Percentiles rank a stretch among this genome's conserved stretches.
Conservation (phyloP, 2,113 vertebrate genomes). For the Istiophorus platypterus region DNA sequence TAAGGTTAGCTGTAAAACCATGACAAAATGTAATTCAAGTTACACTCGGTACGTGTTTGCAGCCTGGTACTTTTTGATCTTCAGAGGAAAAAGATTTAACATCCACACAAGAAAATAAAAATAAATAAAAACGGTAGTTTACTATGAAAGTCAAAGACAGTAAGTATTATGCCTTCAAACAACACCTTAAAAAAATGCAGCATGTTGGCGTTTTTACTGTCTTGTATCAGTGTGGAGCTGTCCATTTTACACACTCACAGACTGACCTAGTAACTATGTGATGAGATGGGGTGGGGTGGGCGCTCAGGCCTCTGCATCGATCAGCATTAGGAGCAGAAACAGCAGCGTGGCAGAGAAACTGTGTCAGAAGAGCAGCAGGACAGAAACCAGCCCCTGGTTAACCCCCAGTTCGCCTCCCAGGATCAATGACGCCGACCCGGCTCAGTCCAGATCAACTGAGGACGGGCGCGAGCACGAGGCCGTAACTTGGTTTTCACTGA, state of each 20-base stretch:
- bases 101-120: too few relatives aligned
- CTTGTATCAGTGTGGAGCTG: not conserved
- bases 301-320: slow-evolving; percentile 35
- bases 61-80: too few relatives aligned
- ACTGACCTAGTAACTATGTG: too few relatives aligned
- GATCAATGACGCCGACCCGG: not conserved
- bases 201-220: not conserved
- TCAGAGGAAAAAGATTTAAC: too few relatives aligned
- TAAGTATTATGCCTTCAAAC: too few relatives aligned
- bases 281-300: slow-evolving; percentile 3
- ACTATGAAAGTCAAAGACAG: not conserved
- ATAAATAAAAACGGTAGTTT: too few relatives aligned
- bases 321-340: slow-evolving; percentile 20
- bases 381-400: not conserved
- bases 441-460: not conserved
- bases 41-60: too few relatives aligned
- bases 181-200: too few relatives aligned
- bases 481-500: not conserved
- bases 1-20: not conserved
- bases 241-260: not conserved
- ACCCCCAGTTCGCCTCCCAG: not conserved
- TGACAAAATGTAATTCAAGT: not conserved
- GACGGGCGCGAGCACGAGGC: not conserved
- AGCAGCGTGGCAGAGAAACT: slow-evolving; percentile 36
- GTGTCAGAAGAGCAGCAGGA: slow-evolving; percentile 43